A percentile compares a stretch with the other conserved stretches of the same genome.
Evolutionary conservation across 2,113 vertebrate species (phyloP).

Genomic region (Silurus meridionalis): DNA sequence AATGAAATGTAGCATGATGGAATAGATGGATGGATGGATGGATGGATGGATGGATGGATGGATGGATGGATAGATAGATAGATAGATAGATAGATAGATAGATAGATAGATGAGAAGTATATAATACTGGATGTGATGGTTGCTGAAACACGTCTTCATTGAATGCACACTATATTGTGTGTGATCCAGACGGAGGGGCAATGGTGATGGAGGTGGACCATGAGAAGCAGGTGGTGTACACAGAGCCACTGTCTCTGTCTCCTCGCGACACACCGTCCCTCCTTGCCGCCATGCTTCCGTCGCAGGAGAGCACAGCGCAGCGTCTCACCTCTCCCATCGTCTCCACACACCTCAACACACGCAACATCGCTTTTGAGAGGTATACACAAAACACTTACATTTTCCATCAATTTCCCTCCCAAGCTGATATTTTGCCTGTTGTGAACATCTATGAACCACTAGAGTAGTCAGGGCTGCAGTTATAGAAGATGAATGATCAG

Average conservation of each 20-base stretch:
- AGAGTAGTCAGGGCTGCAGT: neutral
- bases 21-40: too few species aligned
- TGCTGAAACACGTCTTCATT: neutral
- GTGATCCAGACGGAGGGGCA: conserved; percentile 80
- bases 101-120: too few species aligned
- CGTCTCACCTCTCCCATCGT: conserved; percentile 90
- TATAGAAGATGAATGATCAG: neutral
- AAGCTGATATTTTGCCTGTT: neutral
- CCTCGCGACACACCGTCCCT: conserved; percentile 83
- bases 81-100: too few species aligned
- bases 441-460: neutral
- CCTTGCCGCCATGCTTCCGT: conserved; percentile 90
- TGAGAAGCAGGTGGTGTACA: conserved; percentile 94
- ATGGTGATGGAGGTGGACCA: conserved; percentile 98
- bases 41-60: too few species aligned
- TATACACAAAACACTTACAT: conserved; percentile 52
- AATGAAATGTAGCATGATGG: too few species aligned
- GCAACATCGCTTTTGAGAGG: conserved; percentile 94
- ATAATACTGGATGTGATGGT: neutral
- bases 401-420: neutral
- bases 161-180: neutral
- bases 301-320: conserved; percentile 88
- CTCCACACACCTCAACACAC: conserved; percentile 92
- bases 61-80: too few species aligned
- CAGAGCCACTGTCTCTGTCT: conserved; percentile 82